A percentile compares a stretch with the other conserved stretches of the same genome.
phyloP scores from a whole-genome alignment of 1,140 invertebrate genomes.

The Mactra quadrangularis region DNA sequence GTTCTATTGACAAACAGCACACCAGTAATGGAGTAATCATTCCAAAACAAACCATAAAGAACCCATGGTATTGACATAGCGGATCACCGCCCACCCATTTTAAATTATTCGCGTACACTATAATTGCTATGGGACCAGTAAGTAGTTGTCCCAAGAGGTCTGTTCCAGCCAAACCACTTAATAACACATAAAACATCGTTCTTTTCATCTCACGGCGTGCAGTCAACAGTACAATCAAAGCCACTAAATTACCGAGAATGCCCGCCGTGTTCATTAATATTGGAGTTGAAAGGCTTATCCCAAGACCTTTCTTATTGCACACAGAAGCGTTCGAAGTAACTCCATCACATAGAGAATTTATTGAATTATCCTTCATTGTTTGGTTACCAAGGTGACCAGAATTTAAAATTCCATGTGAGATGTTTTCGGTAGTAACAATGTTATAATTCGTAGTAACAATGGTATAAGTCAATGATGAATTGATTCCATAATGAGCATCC shows the following conservation, averaged over 20 bases:
- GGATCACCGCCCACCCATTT: conserved; percentile 80
- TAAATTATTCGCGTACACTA: conserved; percentile 81
- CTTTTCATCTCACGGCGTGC: conserved; percentile 74
- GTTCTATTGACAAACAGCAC: conserved; percentile 83
- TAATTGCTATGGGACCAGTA: conserved; percentile 81
- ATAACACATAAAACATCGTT: conserved; percentile 83
- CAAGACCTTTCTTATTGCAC: conserved; percentile 66
- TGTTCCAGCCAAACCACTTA: conserved; percentile 82
- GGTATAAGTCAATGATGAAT: neutral
- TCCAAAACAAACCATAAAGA: conserved; percentile 82
- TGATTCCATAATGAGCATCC: neutral
- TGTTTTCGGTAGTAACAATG: neutral
- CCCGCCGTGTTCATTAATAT: conserved; percentile 76
- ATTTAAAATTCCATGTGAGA: neutral
- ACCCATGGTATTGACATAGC: conserved; percentile 82
- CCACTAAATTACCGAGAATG: conserved; percentile 81
- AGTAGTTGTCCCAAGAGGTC: conserved; percentile 83
- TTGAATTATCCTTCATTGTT: conserved; percentile 31
- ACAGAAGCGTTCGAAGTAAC: conserved; percentile 27
- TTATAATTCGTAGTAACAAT: no score
- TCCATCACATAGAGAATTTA: conserved; percentile 37
- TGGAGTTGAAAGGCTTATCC: conserved; percentile 75
- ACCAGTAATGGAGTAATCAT: conserved; percentile 82
- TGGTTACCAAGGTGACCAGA: conserved; percentile 4
- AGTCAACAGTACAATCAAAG: conserved; percentile 81